Evolutionary conservation across 2,113 vertebrate species (phyloP), one percentile per base, ranked within the genome.

Genomic region (Thinocorus orbignyianus): DNA sequence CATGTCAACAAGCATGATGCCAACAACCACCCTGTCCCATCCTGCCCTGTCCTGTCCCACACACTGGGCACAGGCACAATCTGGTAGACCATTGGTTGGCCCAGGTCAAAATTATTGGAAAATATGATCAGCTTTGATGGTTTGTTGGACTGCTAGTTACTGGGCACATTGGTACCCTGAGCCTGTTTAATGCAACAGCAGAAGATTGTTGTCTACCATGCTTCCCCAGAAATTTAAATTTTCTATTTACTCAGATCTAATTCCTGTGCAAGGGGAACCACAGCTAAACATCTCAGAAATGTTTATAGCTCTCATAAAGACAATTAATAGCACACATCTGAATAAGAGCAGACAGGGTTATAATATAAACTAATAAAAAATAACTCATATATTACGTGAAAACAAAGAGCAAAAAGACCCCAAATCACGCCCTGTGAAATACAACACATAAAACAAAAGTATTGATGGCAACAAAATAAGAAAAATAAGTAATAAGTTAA

Each of bases 401-500:
- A 92, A 84, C 26, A 76, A 79, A 92, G 41, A 87, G 17, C 13
- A 54, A 89, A 58, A 79, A 81, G 24, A 8, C 37, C 25, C 4
- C 25, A 94, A 62, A 94, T 69, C 22, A 26, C 49, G 19, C 7
- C 23, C 28, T 61, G 23, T 68, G 58, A 93, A 91, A 91, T 37
- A 74, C 10, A 61, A 61, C 52, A 42, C n/a, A 62, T 9, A 90
- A 25, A 61, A 92, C 44, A 72, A 85, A 91, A 77, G 48, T 81
- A 86, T 51, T 44, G 64, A 93, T 78, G 69, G 30, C 33, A 90
- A 70, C 52, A 82, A 92, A 90, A 97, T 42, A 19, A 93, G 68
- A 91, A 94, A 95, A 95, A 91, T 24, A 81, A 84, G 26, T 52
- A 90, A 24, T 57, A 69, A 87, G 73, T 81, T 81, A 61, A 85